phyloP scores from a whole-genome alignment of 1,140 invertebrate species.

The Euwallacea similis region DNA sequence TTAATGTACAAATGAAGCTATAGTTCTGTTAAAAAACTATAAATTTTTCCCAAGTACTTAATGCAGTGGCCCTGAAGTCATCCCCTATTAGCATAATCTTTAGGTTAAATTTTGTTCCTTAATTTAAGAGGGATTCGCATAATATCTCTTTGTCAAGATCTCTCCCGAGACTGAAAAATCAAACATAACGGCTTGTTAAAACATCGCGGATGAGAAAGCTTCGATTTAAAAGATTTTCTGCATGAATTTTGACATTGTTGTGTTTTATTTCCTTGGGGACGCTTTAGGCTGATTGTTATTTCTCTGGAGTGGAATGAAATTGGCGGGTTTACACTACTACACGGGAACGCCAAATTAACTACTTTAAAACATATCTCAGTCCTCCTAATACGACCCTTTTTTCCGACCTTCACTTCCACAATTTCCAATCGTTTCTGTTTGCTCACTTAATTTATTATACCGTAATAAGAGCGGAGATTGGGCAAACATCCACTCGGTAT shows the following conservation, averaged over 20 bases:
- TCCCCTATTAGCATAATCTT: background rate
- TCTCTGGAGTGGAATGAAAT: slow-evolving; percentile 4
- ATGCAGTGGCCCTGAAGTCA: background rate
- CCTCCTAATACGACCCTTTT: background rate
- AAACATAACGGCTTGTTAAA: slow-evolving; percentile 37
- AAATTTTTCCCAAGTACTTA: background rate
- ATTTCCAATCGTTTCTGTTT: slow-evolving; percentile 19
- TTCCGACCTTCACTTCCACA: slow-evolving; percentile 1
- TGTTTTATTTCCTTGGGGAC: slow-evolving; percentile 44
- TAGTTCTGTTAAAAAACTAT: background rate
- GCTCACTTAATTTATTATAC: slow-evolving; percentile 20
- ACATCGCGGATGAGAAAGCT: slow-evolving; percentile 24
- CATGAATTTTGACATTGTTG: slow-evolving; percentile 46
- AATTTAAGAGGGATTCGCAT: too few relatives aligned
- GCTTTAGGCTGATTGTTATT: slow-evolving; percentile 23
- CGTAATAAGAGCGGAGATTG: slow-evolving; percentile 10
- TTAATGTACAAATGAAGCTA: background rate
- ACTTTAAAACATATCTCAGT: too few relatives aligned
- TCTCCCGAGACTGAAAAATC: slow-evolving; percentile 15
- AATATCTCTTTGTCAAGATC: background rate
- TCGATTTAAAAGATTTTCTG: slow-evolving; percentile 45
- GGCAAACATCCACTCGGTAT: slow-evolving; percentile 10
- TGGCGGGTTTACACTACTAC: too few relatives aligned
- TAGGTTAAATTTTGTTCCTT: too few relatives aligned
- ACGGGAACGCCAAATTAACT: too few relatives aligned